Conservation (phyloP, 35 echinoderm and acorn worm genomes). For the Holothuria glaberrima region DNA sequence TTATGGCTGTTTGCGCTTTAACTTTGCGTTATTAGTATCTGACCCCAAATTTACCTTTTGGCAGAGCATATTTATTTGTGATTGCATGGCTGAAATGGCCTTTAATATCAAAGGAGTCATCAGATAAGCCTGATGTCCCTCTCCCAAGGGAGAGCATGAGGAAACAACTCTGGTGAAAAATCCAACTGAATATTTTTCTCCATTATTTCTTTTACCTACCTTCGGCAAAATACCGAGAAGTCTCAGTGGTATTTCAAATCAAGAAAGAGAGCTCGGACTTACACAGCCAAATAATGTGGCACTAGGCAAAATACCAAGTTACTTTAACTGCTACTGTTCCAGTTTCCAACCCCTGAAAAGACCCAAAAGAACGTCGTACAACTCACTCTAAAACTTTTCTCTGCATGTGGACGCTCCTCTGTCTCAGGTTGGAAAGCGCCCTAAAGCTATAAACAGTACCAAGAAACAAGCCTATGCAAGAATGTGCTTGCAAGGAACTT, state of each 20-base stretch:
- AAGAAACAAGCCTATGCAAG: conserved; percentile 1
- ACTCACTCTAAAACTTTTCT: conserved; percentile 2
- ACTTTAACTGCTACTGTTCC: not conserved
- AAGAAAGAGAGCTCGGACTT: conserved; percentile 6
- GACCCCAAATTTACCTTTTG: not conserved
- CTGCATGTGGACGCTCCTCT: conserved; percentile 12
- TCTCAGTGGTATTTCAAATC: not conserved
- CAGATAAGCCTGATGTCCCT: too few species aligned
- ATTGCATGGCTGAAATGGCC: too few species aligned
- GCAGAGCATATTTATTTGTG: not conserved
- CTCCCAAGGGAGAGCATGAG: not conserved
- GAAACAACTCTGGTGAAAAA: not conserved
- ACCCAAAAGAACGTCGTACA: conserved; percentile 1
- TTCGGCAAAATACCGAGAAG: not conserved
- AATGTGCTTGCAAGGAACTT: not conserved
- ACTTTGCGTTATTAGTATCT: too few species aligned
- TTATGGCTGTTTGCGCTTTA: conserved; percentile 4
- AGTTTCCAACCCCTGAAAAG: not conserved
- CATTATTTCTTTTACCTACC: not conserved
- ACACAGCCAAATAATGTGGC: conserved; percentile 9
- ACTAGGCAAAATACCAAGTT: not conserved
- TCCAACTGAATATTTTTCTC: not conserved
- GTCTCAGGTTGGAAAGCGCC: conserved; percentile 10
- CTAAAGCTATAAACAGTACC: not conserved
- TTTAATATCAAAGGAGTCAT: too few species aligned